phyloP scores from a whole-genome alignment of 2,888 invertebrate species.

The Lymantria monacha region DNA sequence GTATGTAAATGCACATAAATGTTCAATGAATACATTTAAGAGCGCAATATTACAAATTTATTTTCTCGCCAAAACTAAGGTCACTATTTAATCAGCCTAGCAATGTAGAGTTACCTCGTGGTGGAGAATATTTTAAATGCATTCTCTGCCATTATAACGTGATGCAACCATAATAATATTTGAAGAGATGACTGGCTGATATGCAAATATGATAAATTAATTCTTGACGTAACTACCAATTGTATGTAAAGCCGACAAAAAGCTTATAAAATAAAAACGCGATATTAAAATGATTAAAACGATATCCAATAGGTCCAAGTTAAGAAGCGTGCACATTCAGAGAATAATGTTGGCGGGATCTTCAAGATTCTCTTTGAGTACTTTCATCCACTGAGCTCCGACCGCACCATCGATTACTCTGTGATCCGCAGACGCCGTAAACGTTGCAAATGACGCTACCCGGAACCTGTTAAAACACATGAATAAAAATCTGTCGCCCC shows the following conservation, averaged over 20 bases:
- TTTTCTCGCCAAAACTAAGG: too few species aligned
- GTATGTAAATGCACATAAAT: too few species aligned
- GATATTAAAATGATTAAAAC: background rate
- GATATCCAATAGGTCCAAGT: background rate
- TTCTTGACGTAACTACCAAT: background rate
- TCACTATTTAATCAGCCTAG: too few species aligned
- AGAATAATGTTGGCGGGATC: slow-evolving; percentile 97
- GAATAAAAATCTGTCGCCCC: background rate
- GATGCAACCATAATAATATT: too few species aligned
- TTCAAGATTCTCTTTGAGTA: slow-evolving; percentile 93
- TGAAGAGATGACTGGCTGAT: too few species aligned
- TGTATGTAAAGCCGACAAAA: background rate
- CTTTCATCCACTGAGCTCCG: slow-evolving; percentile 97
- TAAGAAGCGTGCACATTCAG: slow-evolving; percentile 67
- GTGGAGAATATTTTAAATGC: too few species aligned
- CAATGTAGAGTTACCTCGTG: too few species aligned
- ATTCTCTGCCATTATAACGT: too few species aligned
- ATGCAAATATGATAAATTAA: too few species aligned
- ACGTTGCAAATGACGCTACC: slow-evolving; percentile 89
- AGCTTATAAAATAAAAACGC: background rate
- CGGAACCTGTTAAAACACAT: slow-evolving; percentile 82
- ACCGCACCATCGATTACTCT: slow-evolving; percentile 99
- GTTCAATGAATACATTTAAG: too few species aligned
- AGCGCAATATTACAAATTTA: too few species aligned
- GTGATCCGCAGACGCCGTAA: slow-evolving; percentile 98